These are phyloP conservation scores for Eumeta japonica DNA, from an alignment of 1,140 invertebrate genomes.

Conservation along the genomic window DNA sequence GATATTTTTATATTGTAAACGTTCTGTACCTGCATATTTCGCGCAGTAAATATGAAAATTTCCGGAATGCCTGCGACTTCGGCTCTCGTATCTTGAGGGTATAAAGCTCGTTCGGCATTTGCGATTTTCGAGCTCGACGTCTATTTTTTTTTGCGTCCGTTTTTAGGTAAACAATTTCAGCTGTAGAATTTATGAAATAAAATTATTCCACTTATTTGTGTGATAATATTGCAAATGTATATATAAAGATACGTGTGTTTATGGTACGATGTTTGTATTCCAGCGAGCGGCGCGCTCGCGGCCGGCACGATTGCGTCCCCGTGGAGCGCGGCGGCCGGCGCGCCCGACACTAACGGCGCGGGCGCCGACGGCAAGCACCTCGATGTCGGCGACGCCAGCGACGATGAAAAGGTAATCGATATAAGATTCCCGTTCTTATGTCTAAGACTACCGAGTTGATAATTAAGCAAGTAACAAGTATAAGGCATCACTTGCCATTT, in stretches of 20 bases:
- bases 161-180: no score
- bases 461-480: no score
- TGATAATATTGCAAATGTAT: no score
- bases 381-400: constrained; percentile 80
- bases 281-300: constrained; percentile 68
- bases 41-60: constrained; percentile 56
- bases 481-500: no score
- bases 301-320: constrained; percentile 84
- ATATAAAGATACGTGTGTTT: no score
- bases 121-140: no score
- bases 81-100: constrained; percentile 33
- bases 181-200: no score
- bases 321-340: constrained; percentile 76
- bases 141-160: no score
- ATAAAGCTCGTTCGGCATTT: constrained; percentile 44
- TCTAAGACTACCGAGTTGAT: no score
- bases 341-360: constrained; percentile 70
- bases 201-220: no score
- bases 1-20: constrained; percentile 52
- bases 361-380: constrained; percentile 78
- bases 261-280: no score
- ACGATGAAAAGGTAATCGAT: constrained; percentile 58
- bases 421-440: no score
- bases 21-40: constrained; percentile 55
- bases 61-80: constrained; percentile 47